These are phyloP conservation scores for Columbina picui DNA, from an alignment of 2,113 vertebrate genomes.

Conservation along the genomic window DNA sequence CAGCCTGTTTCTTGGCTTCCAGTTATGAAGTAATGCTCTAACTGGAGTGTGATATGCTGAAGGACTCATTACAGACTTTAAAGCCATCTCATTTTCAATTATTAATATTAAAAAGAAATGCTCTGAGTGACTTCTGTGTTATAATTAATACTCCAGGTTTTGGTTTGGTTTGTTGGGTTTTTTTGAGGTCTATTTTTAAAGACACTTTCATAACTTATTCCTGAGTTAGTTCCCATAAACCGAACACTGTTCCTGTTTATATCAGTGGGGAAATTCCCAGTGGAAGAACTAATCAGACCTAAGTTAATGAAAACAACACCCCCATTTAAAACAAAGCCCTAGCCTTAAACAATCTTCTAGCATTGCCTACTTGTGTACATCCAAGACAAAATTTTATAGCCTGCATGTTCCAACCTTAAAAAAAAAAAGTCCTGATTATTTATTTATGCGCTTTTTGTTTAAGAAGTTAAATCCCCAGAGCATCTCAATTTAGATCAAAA, in stretches of 20 bases:
- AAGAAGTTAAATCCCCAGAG: constrained; percentile 85
- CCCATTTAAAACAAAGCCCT: neutral
- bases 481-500: constrained; percentile 87
- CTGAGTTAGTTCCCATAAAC: constrained; percentile 8
- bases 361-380: constrained; percentile 53
- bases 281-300: constrained; percentile 41
- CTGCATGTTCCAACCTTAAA: constrained; percentile 69
- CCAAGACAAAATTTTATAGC: constrained; percentile 70
- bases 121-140: neutral
- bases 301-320: constrained; percentile 31
- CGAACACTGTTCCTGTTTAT: constrained; percentile 52
- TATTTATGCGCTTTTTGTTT: constrained; percentile 84
- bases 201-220: neutral
- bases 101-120: constrained; percentile 34
- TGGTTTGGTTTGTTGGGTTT: neutral
- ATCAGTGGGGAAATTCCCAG: constrained; percentile 56
- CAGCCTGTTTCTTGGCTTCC: constrained; percentile 16
- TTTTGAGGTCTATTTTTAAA: constrained; percentile 47
- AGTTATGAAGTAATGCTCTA: constrained; percentile 41
- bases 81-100: neutral
- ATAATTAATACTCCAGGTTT: neutral
- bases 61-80: neutral
- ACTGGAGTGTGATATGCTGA: neutral
- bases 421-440: constrained; percentile 74
- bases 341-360: constrained; percentile 40